Base-by-base conservation (phyloP, 2,888 invertebrate genomes). In the Spodoptera littoralis region DNA sequence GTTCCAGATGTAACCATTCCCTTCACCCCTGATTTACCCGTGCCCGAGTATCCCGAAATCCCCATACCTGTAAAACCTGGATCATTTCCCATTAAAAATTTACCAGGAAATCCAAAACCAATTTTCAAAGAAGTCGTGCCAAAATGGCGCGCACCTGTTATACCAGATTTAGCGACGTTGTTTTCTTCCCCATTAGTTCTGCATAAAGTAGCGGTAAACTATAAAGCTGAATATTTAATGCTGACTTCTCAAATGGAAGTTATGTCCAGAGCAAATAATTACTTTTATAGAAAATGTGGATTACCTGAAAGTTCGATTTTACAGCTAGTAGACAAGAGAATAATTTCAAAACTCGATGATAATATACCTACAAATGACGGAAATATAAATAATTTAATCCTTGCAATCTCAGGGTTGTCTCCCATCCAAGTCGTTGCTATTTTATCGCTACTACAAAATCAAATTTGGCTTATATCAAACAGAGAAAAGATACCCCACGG, bases 1-100 rank as follows among this genome's bases (percentile, higher is more conserved):
- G 41, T 60, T 27, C 71, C 71, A 30, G 71, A 72, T 51, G 71
- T 75, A 8, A 46, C 70, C 18, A 48, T 75, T 22, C 71, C 71
- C 0, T 44, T 72, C 41, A 65, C 75, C 5, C 71, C 71, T 13
- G 71, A 72, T 11, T 8, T 75, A 1, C 71, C 70, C 0, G 0
- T 44, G n/a, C 65, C 70, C 11, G 56, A 45, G 13, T 5, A 48
- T n/a, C 65, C 71, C 0, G 71, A 72, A 47, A 5, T 70, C 13
- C 76, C 71, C 2, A 22, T 53, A 24, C 71, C 75, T 9, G 11
- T 30, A 36, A 41, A 42, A 6, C 75, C 75, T 44, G 41, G 24
- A 22, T 30, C 22, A 52, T 11, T 8, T 1, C 63, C 63, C 22
- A 46, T 48, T 48, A 11, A 1, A 6, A 22, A 18, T 4, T 53